Conservation (phyloP, 1,140 invertebrate genomes). For the Ylistrum balloti region DNA sequence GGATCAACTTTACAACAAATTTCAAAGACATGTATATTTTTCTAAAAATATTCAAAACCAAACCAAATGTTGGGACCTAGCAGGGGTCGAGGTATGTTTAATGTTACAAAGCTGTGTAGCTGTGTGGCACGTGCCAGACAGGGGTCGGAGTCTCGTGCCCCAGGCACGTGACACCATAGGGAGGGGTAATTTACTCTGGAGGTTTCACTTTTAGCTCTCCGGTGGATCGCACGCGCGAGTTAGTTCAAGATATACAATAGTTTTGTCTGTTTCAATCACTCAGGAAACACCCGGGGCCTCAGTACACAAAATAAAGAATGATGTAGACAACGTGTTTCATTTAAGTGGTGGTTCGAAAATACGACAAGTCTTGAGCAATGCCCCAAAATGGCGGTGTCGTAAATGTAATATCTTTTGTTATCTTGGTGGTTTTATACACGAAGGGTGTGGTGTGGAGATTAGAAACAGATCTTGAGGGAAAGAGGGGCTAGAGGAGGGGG, state of each 20-base stretch:
- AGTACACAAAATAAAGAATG: not conserved
- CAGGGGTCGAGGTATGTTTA: constrained; percentile 20
- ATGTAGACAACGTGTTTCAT: not conserved
- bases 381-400: not conserved
- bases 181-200: constrained; percentile 32
- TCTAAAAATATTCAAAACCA: constrained; percentile 21
- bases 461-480: not conserved
- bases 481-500: not conserved
- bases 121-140: constrained; percentile 12
- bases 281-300: not conserved
- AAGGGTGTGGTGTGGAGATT: not conserved
- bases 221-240: constrained; percentile 14
- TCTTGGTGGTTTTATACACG: not conserved
- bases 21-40: constrained; percentile 40
- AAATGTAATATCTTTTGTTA: not conserved
- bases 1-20: constrained; percentile 39
- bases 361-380: not conserved
- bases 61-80: not conserved
- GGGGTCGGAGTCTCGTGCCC: constrained; percentile 13
- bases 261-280: not conserved
- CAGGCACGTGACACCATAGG: constrained; percentile 16
- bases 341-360: not conserved
- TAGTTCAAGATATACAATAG: not conserved
- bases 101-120: not conserved
- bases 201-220: constrained; percentile 33